Evolutionary conservation across 2,797 vertebrate species (phyloP).

Genomic region (Coilia nasus): DNA sequence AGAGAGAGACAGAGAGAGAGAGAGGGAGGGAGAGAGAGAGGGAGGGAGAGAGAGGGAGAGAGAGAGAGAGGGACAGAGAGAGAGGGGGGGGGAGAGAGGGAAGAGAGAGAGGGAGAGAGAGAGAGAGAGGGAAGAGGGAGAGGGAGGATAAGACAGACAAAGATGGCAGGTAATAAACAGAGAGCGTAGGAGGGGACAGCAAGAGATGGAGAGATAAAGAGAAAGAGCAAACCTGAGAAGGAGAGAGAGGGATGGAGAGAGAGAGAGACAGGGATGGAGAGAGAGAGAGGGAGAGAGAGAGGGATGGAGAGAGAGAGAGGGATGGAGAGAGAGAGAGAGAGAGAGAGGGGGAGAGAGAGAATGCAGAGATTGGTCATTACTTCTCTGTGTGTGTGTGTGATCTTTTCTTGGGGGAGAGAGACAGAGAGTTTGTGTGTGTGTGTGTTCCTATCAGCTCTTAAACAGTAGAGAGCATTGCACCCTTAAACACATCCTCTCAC

Average conservation of each 20-base stretch:
- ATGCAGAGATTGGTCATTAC: background rate
- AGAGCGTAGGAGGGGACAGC: no score
- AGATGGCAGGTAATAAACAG: background rate
- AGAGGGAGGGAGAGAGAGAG: background rate
- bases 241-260: slow-evolving; percentile 31
- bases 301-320: background rate
- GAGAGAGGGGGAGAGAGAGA: background rate
- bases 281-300: slow-evolving; percentile 29
- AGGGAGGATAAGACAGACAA: background rate
- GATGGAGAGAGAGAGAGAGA: background rate
- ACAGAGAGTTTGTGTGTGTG: background rate
- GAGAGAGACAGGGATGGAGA: background rate
- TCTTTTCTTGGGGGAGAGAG: no score
- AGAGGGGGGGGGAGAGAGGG: background rate
- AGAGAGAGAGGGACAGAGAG: background rate
- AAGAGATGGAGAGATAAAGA: no score
- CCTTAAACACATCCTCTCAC: background rate
- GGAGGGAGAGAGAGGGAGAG: background rate
- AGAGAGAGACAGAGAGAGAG: background rate
- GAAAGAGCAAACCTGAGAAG: slow-evolving; percentile 11
- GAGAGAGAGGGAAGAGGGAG: background rate
- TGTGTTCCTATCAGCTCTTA: background rate
- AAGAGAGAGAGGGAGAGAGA: background rate
- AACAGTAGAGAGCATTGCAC: background rate
- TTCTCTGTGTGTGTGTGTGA: background rate